Evolutionary conservation across 2,888 invertebrate species (phyloP).

Genomic region (Crioceris asparagi): DNA sequence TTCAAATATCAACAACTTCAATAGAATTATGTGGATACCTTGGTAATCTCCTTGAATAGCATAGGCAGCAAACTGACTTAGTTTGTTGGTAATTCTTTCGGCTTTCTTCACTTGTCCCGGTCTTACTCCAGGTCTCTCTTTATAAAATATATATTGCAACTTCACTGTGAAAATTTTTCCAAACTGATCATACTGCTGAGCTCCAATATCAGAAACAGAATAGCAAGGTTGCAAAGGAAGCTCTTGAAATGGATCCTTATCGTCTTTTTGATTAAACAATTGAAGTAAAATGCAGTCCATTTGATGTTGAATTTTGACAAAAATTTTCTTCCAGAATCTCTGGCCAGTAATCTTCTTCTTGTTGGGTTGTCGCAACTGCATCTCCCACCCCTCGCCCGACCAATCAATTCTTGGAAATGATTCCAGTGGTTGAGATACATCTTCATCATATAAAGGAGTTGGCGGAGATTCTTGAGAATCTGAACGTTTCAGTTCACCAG

Average conservation of each 20-base stretch:
- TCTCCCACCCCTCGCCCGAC: slow-evolving; percentile 85
- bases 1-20: too few relatives aligned
- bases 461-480: slow-evolving; percentile 73
- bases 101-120: slow-evolving; percentile 93
- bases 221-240: slow-evolving; percentile 89
- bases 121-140: slow-evolving; percentile 92
- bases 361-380: slow-evolving; percentile 90
- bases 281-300: slow-evolving; percentile 79
- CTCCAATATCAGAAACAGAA: slow-evolving; percentile 86
- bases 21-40: slow-evolving; percentile 31
- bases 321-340: slow-evolving; percentile 94
- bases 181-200: slow-evolving; percentile 97
- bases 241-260: slow-evolving; percentile 88
- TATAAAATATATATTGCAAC: slow-evolving; percentile 94
- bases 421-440: slow-evolving; percentile 82
- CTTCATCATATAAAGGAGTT: slow-evolving; percentile 90
- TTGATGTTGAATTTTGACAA: slow-evolving; percentile 64
- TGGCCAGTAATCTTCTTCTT: slow-evolving; percentile 95
- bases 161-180: slow-evolving; percentile 98
- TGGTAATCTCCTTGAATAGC: slow-evolving; percentile 90
- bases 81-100: slow-evolving; percentile 78
- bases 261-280: slow-evolving; percentile 59
- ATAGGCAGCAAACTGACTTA: slow-evolving; percentile 88
- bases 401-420: slow-evolving; percentile 76
- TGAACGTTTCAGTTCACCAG: slow-evolving; percentile 38